Conservation (phyloP, 2,113 vertebrate genomes). For the Bubalus kerabau region DNA sequence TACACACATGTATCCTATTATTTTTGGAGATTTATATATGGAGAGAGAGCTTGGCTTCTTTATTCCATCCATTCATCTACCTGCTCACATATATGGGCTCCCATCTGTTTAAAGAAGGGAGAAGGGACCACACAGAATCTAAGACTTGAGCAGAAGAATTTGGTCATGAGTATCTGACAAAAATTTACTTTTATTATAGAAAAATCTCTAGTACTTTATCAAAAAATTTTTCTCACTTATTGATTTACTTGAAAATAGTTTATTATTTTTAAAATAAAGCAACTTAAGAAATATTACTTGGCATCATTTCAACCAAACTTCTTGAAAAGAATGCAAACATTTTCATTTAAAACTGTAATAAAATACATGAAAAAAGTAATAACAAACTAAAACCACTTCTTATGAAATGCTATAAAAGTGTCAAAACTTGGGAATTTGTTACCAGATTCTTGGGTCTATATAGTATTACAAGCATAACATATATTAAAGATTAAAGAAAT, state of each 20-base stretch:
- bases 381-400: background rate
- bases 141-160: constrained; percentile 7
- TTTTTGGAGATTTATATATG: constrained; percentile 44
- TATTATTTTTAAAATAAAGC: constrained; percentile 25
- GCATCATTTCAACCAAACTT: background rate
- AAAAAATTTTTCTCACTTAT: background rate
- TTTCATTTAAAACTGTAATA: constrained; percentile 13
- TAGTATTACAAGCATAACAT: background rate
- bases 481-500: background rate
- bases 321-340: background rate
- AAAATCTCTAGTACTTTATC: background rate
- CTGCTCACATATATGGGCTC: constrained; percentile 29
- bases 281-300: background rate
- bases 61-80: constrained; percentile 18
- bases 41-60: constrained; percentile 32
- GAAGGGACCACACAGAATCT: constrained; percentile 30
- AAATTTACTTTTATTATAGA: background rate
- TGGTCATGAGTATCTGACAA: background rate
- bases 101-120: background rate
- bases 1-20: constrained; percentile 58
- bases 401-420: background rate
- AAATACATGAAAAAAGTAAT: constrained; percentile 2
- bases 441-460: background rate
- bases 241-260: constrained; percentile 32
- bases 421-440: constrained; percentile 12